phyloP scores from a whole-genome alignment of 1,140 invertebrate species.

The Drosophila mauritiana region DNA sequence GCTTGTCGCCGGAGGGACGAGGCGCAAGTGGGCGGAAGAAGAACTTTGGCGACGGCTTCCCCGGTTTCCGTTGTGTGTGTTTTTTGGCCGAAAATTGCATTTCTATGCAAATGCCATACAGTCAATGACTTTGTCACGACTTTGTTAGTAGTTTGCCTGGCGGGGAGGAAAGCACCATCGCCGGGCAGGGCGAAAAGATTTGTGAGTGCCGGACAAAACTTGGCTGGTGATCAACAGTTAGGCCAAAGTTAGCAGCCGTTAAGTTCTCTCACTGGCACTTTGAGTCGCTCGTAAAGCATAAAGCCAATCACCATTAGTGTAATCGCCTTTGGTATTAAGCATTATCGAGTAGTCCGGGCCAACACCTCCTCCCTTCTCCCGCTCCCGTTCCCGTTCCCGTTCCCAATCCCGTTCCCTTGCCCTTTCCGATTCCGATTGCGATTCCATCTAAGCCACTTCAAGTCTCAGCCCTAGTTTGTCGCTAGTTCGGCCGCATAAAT shows the following conservation, averaged over 20 bases:
- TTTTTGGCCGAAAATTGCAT: slow-evolving; percentile 72
- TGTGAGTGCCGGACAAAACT: slow-evolving; percentile 50
- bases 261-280: slow-evolving; percentile 35
- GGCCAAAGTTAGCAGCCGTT: slow-evolving; percentile 69
- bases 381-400: not conserved
- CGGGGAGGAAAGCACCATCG: not conserved
- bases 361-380: not conserved
- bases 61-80: slow-evolving; percentile 27
- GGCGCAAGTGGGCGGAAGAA: not conserved
- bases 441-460: slow-evolving; percentile 42
- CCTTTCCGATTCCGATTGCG: not conserved
- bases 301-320: slow-evolving; percentile 82
- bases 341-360: slow-evolving; percentile 50
- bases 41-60: slow-evolving; percentile 49
- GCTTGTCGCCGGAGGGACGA: slow-evolving; percentile 7
- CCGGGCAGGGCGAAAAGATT: slow-evolving; percentile 38
- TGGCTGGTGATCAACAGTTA: slow-evolving; percentile 76
- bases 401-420: no score
- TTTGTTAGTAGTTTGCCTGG: slow-evolving; percentile 72
- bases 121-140: slow-evolving; percentile 82
- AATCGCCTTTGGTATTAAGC: slow-evolving; percentile 77
- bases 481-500: slow-evolving; percentile 59
- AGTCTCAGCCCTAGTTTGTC: slow-evolving; percentile 5
- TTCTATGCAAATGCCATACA: slow-evolving; percentile 80
- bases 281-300: slow-evolving; percentile 43